Conservation (phyloP, 2,888 invertebrate genomes). For the Lithophane leautieri region DNA sequence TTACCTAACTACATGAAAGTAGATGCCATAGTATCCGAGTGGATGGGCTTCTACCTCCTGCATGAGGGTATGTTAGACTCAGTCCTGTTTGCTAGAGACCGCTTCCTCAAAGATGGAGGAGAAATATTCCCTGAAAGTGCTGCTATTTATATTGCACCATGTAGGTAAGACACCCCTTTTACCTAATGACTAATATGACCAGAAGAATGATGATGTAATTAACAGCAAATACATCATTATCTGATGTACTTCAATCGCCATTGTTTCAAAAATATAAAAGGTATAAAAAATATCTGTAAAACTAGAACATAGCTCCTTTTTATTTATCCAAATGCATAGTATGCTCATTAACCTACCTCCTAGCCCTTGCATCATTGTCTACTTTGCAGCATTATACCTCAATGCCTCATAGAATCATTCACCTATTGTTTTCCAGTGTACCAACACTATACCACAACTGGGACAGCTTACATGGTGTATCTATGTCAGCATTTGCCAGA, state of each 20-base stretch:
- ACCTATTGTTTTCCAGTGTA: constrained; percentile 80
- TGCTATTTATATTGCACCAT: constrained; percentile 91
- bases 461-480: constrained; percentile 94
- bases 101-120: constrained; percentile 93
- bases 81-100: constrained; percentile 95
- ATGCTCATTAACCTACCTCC: not conserved
- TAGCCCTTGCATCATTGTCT: not conserved
- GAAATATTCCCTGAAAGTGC: constrained; percentile 94
- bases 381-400: not conserved
- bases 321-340: not conserved
- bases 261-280: not conserved
- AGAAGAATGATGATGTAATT: too few relatives aligned
- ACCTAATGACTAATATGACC: too few relatives aligned
- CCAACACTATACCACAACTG: constrained; percentile 93
- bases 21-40: constrained; percentile 98
- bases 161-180: constrained; percentile 88
- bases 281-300: too few relatives aligned
- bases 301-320: not conserved
- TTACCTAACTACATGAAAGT: constrained; percentile 92
- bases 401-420: not conserved
- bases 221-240: not conserved
- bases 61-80: constrained; percentile 99
- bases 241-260: not conserved
- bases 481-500: constrained; percentile 92
- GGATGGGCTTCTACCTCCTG: constrained; percentile 99